Evolutionary conservation across 2,113 vertebrate genomes (phyloP).

Genomic region (Holacanthus passer): DNA sequence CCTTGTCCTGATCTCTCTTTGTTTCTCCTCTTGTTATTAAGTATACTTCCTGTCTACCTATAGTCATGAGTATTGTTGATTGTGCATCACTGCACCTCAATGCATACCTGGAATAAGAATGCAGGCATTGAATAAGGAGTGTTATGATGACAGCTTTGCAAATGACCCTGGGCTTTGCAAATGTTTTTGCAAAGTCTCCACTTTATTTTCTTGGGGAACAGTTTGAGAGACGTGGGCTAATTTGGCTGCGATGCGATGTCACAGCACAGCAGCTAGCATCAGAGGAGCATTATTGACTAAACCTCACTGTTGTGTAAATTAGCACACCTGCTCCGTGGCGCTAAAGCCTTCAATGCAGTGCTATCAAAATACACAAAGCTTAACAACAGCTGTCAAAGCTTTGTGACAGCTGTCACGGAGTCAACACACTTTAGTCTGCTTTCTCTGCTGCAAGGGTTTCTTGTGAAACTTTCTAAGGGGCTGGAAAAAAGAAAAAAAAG

Average conservation of each 20-base stretch:
- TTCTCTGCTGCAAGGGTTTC: constrained; percentile 30
- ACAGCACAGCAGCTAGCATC: constrained; percentile 45
- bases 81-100: background rate
- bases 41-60: too few species aligned
- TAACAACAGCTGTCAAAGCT: constrained; percentile 71
- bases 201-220: constrained; percentile 10
- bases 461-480: constrained; percentile 47
- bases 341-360: constrained; percentile 41
- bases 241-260: constrained; percentile 17
- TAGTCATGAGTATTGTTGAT: background rate
- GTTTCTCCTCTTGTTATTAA: background rate
- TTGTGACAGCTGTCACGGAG: constrained; percentile 63
- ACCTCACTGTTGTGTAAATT: constrained; percentile 69
- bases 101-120: background rate
- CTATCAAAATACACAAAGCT: constrained; percentile 67
- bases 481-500: background rate
- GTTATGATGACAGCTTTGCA: background rate
- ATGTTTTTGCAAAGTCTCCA: background rate
- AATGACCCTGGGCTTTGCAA: constrained; percentile 11
- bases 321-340: constrained; percentile 65
- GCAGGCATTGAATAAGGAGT: background rate
- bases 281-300: constrained; percentile 41
- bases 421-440: constrained; percentile 54
- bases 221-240: constrained; percentile 29
- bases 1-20: background rate